A percentile compares a stretch with the other conserved stretches of the same genome.
phyloP scores from a whole-genome alignment of 2,797 vertebrate species.

The Gobionotothen gibberifrons region DNA sequence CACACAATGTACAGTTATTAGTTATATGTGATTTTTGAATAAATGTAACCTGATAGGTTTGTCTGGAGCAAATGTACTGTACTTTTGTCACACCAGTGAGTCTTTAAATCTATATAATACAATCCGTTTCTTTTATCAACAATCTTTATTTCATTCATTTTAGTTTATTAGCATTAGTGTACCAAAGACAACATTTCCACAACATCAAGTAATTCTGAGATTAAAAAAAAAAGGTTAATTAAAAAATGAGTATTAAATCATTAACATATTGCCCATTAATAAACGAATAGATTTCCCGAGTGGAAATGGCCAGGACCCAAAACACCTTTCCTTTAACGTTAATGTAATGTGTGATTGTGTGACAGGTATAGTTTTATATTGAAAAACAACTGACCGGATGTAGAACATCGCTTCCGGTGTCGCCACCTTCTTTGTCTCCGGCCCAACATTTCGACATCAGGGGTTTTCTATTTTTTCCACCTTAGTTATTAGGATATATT shows the following conservation, averaged over 20 bases:
- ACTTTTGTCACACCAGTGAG: slow-evolving; percentile 16
- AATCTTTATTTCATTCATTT: no score
- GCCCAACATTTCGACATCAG: slow-evolving; percentile 72
- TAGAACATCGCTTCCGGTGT: slow-evolving; percentile 74
- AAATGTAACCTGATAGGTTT: slow-evolving; percentile 78
- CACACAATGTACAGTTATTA: slow-evolving; percentile 79
- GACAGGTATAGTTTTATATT: slow-evolving; percentile 34
- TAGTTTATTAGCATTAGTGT: no score
- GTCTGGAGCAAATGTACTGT: slow-evolving; percentile 46
- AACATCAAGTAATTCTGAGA: no score
- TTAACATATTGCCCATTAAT: neutral
- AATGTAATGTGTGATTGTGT: no score
- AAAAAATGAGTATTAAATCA: no score
- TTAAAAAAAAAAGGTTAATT: no score
- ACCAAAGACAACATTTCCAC: no score
- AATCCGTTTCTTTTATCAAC: slow-evolving; percentile 6
- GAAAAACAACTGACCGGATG: slow-evolving; percentile 71
- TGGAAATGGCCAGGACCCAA: no score
- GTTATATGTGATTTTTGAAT: slow-evolving; percentile 78
- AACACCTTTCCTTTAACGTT: no score
- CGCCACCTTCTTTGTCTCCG: slow-evolving; percentile 85
- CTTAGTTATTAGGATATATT: slow-evolving; percentile 83
- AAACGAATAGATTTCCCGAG: neutral
- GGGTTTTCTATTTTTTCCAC: slow-evolving; percentile 69
- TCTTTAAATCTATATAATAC: neutral